Percentiles rank a stretch among this genome's conserved stretches.
phyloP scores from a whole-genome alignment of 2,888 invertebrate species.

The Drosophila cyrtoloma region DNA sequence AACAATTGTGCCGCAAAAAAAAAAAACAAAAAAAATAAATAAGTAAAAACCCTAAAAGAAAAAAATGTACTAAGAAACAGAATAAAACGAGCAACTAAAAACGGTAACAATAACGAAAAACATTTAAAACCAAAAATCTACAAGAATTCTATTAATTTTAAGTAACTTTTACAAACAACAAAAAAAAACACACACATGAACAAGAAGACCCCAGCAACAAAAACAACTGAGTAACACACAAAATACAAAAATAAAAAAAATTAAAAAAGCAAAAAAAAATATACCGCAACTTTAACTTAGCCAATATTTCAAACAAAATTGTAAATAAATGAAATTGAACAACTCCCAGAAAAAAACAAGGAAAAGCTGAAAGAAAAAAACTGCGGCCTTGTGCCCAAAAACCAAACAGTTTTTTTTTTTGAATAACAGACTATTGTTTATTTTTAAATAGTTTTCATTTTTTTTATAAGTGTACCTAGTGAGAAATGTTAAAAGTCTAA shows the following conservation, averaged over 20 bases:
- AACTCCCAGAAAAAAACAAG: slow-evolving; percentile 37
- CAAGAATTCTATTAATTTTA: slow-evolving; percentile 80
- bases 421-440: slow-evolving; percentile 65
- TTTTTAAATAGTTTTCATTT: slow-evolving; percentile 77
- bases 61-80: slow-evolving; percentile 55
- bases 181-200: slow-evolving; percentile 45
- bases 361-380: slow-evolving; percentile 44
- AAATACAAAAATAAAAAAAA: slow-evolving; percentile 43
- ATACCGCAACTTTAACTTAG: slow-evolving; percentile 68
- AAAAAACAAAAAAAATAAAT: slow-evolving; percentile 46
- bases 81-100: slow-evolving; percentile 69
- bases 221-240: slow-evolving; percentile 63
- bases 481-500: slow-evolving; percentile 84
- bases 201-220: slow-evolving; percentile 59
- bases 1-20: slow-evolving; percentile 80
- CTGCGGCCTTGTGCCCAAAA: slow-evolving; percentile 71
- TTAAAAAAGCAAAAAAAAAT: slow-evolving; percentile 26
- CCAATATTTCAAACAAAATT: slow-evolving; percentile 64
- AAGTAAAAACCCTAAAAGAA: slow-evolving; percentile 46
- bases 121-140: slow-evolving; percentile 81
- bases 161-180: slow-evolving; percentile 81
- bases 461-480: slow-evolving; percentile 84
- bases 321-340: slow-evolving; percentile 59
- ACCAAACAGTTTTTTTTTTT: slow-evolving; percentile 61
- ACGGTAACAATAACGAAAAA: slow-evolving; percentile 80